Base-by-base conservation (phyloP, 2,797 vertebrate species). In the Poeciliopsis paucimaculata region DNA sequence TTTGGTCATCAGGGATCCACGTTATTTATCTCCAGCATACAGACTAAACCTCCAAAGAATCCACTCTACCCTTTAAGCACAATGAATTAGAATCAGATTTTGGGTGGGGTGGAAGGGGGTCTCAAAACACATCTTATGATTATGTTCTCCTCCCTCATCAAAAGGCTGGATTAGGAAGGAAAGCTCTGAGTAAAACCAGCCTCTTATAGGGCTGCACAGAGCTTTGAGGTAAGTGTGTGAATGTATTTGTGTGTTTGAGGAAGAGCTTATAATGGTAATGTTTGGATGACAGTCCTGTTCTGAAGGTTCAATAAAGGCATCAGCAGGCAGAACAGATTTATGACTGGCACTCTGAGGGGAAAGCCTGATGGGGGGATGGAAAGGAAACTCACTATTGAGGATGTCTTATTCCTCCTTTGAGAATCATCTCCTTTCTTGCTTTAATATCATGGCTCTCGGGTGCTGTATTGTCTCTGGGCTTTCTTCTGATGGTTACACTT, bases 1-100 rank as follows among this genome's bases (percentile, higher is more conserved):
- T 82, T 76, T 4, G 6, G 23, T 62, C 68, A 72, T 78, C 77
- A 47, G 77, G 49, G 76, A 26, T 78, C 75, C 77, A 77, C 90
- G 80, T 76, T 78, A 80, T 93, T 92, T 93, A 92, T 93, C 91
- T 87, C 74, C n/a, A 43, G 70, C 53, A 90, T 89, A 82, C 91
- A 94, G 90, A 92, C 81, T 62, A 68, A 53, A 71, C 72, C 74
- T 80, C 49, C 79, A 47, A 26, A 43, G 83, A 86, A 78, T 85
- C 82, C 70, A 71, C 73, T 60, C 26, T 73, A 57, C 18, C 51
- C 71, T n/a, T 12, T 34, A 18, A 77, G 72, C 75, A 57, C 60
- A 26, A 77, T 76, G 72, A 83, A 23, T 74, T 77, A 78, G 71
- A 86, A 80, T 86, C 60, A 62, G 75, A 84, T 77, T 82, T 84